These are phyloP conservation scores for Tetranychus truncatus DNA, from an alignment of 2,888 invertebrate genomes.

Conservation along the genomic window DNA sequence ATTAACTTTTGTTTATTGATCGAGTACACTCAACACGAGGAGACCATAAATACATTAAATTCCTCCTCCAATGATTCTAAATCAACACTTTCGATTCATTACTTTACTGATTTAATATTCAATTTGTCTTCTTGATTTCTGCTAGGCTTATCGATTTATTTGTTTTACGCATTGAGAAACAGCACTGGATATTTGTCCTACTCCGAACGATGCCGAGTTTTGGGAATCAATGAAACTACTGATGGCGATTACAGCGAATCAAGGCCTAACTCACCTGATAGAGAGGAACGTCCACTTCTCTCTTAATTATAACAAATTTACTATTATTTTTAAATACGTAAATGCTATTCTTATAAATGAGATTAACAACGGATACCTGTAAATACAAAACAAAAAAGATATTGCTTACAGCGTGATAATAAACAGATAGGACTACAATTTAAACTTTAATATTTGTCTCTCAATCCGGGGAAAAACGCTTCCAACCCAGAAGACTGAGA, in stretches of 20 bases:
- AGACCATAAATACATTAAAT: too few species aligned
- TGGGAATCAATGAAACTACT: neutral
- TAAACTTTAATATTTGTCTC: too few species aligned
- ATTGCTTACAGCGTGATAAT: too few species aligned
- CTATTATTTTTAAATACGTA: neutral
- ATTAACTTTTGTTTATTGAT: too few species aligned
- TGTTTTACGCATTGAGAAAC: slow-evolving; percentile 80
- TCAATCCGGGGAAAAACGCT: too few species aligned
- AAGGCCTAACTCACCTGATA: slow-evolving; percentile 1
- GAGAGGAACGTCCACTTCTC: slow-evolving; percentile 9
- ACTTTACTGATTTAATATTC: slow-evolving; percentile 1
- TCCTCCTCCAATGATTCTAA: neutral
- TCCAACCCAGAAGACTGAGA: too few species aligned
- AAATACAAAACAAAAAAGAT: too few species aligned
- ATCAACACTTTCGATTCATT: neutral
- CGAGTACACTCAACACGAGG: too few species aligned
- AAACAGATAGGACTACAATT: too few species aligned
- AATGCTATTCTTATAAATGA: neutral
- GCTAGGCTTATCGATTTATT: slow-evolving; percentile 72
- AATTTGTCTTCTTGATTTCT: neutral
- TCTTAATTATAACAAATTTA: neutral
- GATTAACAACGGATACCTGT: too few species aligned
- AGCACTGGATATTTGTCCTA: slow-evolving; percentile 35
- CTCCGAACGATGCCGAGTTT: neutral
- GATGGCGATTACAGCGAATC: neutral